phyloP scores from a whole-genome alignment of 2,888 invertebrate species.

The Alloscopus bannaensis region DNA sequence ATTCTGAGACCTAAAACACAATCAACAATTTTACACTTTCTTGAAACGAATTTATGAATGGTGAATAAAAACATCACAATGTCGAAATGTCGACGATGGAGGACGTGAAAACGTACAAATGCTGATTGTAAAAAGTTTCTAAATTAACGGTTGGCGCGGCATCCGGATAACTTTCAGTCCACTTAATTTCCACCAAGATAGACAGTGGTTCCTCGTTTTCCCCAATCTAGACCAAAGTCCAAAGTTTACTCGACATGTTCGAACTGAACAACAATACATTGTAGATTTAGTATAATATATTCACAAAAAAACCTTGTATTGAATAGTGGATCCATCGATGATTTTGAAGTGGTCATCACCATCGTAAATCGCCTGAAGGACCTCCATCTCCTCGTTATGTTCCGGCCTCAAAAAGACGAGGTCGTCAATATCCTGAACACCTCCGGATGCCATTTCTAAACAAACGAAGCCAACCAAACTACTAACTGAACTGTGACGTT shows the following conservation, averaged over 20 bases:
- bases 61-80: slow-evolving; percentile 11
- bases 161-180: slow-evolving; percentile 91
- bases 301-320: slow-evolving; percentile 91
- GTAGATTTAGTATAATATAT: no score
- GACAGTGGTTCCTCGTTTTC: slow-evolving; percentile 87
- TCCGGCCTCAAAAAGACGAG: slow-evolving; percentile 39
- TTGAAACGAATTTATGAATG: no score
- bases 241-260: background rate
- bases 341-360: slow-evolving; percentile 92
- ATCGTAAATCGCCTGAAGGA: slow-evolving; percentile 92
- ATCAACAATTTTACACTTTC: slow-evolving; percentile 11
- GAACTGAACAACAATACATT: background rate
- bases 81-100: background rate
- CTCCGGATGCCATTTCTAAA: no score
- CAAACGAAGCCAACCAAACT: no score
- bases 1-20: slow-evolving; percentile 81
- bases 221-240: slow-evolving; percentile 82
- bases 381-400: slow-evolving; percentile 57
- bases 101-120: no score
- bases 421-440: slow-evolving; percentile 22
- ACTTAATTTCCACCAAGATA: slow-evolving; percentile 90
- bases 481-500: no score
- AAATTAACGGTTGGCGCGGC: slow-evolving; percentile 88
- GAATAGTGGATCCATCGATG: slow-evolving; percentile 85
- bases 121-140: slow-evolving; percentile 95